phyloP scores from a whole-genome alignment of 2,797 vertebrate species.

The Buphagus erythrorhynchus region DNA sequence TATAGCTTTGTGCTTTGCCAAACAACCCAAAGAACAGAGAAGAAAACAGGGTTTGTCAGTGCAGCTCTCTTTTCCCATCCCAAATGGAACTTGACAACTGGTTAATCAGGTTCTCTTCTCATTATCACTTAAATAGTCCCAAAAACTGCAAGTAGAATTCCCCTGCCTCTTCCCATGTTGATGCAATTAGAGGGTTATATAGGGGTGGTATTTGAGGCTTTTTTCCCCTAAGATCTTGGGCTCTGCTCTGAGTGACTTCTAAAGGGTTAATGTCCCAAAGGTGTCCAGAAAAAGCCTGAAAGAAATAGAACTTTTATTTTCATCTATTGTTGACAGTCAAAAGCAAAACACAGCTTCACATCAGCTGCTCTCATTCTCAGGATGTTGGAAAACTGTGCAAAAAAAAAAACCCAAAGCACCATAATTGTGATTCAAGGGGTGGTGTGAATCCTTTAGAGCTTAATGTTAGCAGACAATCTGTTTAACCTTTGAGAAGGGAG shows the following conservation, averaged over 20 bases:
- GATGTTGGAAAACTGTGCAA: neutral
- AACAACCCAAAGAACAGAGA: neutral
- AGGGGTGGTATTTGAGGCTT: neutral
- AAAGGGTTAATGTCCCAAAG: neutral
- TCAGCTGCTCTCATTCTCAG: neutral
- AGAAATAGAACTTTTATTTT: neutral
- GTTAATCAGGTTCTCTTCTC: neutral
- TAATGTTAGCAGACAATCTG: neutral
- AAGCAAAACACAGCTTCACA: neutral
- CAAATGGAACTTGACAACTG: neutral
- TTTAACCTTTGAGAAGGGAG: neutral
- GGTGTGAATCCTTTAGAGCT: neutral
- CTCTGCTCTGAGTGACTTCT: neutral
- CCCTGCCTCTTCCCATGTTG: neutral
- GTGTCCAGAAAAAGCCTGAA: neutral
- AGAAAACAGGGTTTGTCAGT: neutral
- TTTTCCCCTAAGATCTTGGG: neutral
- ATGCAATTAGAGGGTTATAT: neutral
- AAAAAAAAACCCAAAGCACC: fast-evolving
- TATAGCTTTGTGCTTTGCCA: neutral
- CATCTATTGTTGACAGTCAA: neutral
- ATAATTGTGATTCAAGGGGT: neutral
- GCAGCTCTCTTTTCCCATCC: neutral
- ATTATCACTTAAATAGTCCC: neutral
- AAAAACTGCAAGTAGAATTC: neutral